Evolutionary conservation across 1,140 invertebrate genomes (phyloP).

Genomic region (Penaeus vannamei): DNA sequence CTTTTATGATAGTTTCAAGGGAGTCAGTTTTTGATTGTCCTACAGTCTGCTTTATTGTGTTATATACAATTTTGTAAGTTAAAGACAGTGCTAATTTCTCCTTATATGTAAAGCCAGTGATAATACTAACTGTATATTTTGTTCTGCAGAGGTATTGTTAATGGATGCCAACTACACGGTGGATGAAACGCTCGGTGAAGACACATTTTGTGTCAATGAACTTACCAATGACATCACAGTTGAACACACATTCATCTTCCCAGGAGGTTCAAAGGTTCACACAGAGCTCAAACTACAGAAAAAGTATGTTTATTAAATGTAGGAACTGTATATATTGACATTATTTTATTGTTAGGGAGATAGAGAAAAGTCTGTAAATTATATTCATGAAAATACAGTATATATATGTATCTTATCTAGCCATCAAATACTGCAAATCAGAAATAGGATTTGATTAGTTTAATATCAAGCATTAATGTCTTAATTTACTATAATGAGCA

Average conservation of each 20-base stretch:
- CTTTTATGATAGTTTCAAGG: background rate
- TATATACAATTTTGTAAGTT: too few species aligned
- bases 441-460: too few species aligned
- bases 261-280: slow-evolving; percentile 68
- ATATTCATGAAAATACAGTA: too few species aligned
- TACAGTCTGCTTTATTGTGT: background rate
- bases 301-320: slow-evolving; percentile 68
- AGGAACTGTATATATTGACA: too few species aligned
- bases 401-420: too few species aligned
- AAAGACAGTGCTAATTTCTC: too few species aligned
- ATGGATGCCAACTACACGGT: slow-evolving; percentile 71
- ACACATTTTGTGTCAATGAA: slow-evolving; percentile 67
- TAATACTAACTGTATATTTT: slow-evolving; percentile 26
- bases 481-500: too few species aligned
- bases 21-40: background rate
- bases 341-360: too few species aligned
- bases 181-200: slow-evolving; percentile 69
- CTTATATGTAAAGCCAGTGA: background rate
- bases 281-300: slow-evolving; percentile 66
- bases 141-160: slow-evolving; percentile 69
- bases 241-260: slow-evolving; percentile 66
- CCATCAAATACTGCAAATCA: too few species aligned
- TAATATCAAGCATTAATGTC: too few species aligned
- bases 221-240: slow-evolving; percentile 61
- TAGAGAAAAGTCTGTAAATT: too few species aligned